These are phyloP conservation scores for Sylvilagus floridanus DNA, from an alignment of 2,797 vertebrate species.

Conservation along the genomic window DNA sequence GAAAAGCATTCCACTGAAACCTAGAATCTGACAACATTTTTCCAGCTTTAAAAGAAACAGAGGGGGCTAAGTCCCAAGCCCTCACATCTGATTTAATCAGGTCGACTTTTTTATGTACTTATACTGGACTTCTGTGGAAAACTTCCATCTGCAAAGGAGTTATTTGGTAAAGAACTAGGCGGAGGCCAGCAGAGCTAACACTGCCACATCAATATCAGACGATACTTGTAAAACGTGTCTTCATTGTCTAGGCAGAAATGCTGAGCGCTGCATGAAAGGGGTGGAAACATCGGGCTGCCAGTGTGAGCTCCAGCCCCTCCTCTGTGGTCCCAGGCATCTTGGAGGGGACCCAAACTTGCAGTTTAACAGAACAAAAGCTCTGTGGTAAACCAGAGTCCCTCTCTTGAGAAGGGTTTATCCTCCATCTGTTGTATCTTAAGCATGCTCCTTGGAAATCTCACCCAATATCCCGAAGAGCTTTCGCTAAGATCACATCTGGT, in stretches of 20 bases:
- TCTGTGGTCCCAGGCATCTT: not conserved
- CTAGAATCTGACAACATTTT: not conserved
- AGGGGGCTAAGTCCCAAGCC: not conserved
- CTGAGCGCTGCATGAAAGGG: not conserved
- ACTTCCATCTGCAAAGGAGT: not conserved
- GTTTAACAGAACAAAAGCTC: constrained; percentile 56
- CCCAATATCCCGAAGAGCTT: constrained; percentile 53
- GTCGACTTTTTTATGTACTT: not conserved
- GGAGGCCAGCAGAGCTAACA: not conserved
- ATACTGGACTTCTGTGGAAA: not conserved
- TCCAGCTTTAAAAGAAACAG: constrained; percentile 21
- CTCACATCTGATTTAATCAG: not conserved
- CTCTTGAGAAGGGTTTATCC: constrained; percentile 44
- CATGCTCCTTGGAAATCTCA: constrained; percentile 67
- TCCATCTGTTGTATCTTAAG: constrained; percentile 74
- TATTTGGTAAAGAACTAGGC: not conserved
- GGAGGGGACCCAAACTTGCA: constrained; percentile 16
- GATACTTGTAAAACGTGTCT: not conserved
- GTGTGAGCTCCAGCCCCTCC: not conserved
- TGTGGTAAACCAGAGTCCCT: constrained; percentile 39
- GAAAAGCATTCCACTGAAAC: not conserved
- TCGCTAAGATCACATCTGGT: constrained; percentile 59
- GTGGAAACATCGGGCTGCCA: not conserved
- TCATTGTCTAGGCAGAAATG: not conserved
- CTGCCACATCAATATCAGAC: not conserved